Conservation (phyloP, 1,140 invertebrate genomes). For the Nixonia krombeini region DNA sequence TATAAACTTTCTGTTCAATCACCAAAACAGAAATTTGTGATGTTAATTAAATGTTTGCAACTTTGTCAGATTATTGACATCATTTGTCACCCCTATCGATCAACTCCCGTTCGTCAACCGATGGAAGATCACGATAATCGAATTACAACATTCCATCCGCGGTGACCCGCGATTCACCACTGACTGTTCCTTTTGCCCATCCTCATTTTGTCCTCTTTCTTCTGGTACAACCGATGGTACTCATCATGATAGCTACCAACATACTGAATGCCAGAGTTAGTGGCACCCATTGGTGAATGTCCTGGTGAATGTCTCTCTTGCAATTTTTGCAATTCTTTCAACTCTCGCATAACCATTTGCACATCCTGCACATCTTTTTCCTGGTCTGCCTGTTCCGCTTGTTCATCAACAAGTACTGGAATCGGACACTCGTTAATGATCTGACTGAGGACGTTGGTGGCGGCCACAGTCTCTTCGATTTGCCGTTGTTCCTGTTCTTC, state of each 20-base stretch:
- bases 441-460: slow-evolving; percentile 71
- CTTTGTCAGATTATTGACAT: too few relatives aligned
- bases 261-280: slow-evolving; percentile 56
- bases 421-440: slow-evolving; percentile 65
- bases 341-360: slow-evolving; percentile 62
- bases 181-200: slow-evolving; percentile 58
- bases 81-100: too few relatives aligned
- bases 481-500: slow-evolving; percentile 65
- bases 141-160: background rate
- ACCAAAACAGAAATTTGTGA: too few relatives aligned
- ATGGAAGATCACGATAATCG: slow-evolving; percentile 8
- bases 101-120: too few relatives aligned
- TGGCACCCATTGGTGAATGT: slow-evolving; percentile 54
- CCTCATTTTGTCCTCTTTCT: slow-evolving; percentile 64
- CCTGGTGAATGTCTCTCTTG: slow-evolving; percentile 60
- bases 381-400: slow-evolving; percentile 39
- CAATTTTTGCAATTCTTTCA: slow-evolving; percentile 63
- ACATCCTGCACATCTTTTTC: slow-evolving; percentile 61
- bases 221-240: slow-evolving; percentile 57
- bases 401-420: slow-evolving; percentile 15
- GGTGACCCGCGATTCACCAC: slow-evolving; percentile 49
- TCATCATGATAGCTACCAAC: slow-evolving; percentile 55
- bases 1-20: too few relatives aligned
- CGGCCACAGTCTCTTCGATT: slow-evolving; percentile 67
- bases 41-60: too few relatives aligned